Base-by-base conservation (phyloP, 2,888 invertebrate genomes). In the Cancer borealis region DNA sequence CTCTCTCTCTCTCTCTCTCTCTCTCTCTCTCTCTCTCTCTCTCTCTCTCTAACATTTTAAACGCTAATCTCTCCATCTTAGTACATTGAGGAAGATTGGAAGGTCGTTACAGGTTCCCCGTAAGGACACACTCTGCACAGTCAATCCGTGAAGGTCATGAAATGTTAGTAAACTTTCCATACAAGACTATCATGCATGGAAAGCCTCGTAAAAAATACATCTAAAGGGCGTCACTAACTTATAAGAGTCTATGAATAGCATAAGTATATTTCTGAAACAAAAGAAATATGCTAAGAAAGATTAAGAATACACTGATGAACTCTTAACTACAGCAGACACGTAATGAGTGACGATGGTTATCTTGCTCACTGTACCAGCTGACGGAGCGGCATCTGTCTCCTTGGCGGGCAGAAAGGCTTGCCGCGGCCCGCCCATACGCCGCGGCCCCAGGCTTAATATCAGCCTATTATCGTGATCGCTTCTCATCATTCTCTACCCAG, bases 401-500 rank as follows among this genome's bases (percentile, higher is more conserved):
- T 12, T 17, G 54, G 66, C n/a, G 79, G n/a, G 1, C 79, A 30
- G 6, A 26, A 30, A 10, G 79, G 10, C 79, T 66, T 79, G 30
- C 79, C 79, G 21, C 30, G 30, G 79, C 79, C 79, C 79, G 79
- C 79, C 79, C 79, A 30, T 79, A 79, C 8, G 30, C 12, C 30
- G 79, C 66, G 30, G 79, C 90, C 49, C 54, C 12, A 12, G 54
- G 90, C 54, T 54, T 30, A 90, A 90, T 90, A 90, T 90, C 90
- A 46, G 30, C 45, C 90, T 54, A 90, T 90, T 90, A 90, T 49
- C 90, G n/a, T 90, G 49, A 90, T 90, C 47, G 49, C 90, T n/a
- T 90, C 90, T 26, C 90, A 49, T 90, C 26, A 26, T 54, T 90
- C 90, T 90, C 30, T 46, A 12, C 90, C 30, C 49, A 21, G 14